Evolutionary conservation across 2,888 invertebrate species (phyloP), one percentile per base, ranked within the genome.

Genomic region (Ichneumon xanthorius): DNA sequence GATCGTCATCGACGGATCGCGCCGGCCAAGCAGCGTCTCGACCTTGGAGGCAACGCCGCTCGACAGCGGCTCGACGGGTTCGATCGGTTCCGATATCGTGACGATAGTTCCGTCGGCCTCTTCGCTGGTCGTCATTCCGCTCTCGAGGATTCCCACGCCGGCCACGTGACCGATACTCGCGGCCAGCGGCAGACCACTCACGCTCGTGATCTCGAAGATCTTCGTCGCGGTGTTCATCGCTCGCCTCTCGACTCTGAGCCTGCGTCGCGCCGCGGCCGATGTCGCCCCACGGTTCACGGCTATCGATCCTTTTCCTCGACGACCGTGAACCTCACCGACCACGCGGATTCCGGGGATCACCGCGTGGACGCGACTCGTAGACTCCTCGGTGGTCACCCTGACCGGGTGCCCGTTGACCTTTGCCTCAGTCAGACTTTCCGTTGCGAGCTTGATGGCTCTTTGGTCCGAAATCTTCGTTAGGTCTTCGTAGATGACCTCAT

Each of bases 111-210:
- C 80, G 4, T 45, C 58, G 45, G 71, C 65, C 45, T 82, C 40
- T 5, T 19, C 89, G 84, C 65, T 71, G 19, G 76, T 40, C 61
- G 45, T 67, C n/a, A 22, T 76, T 68, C 89, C 87, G 5, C 88
- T 88, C 73, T 92, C 92, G 6, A 93, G 78, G 33, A 93, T 93
- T 14, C 93, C 93, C 3, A 93, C 93, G 0, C 92, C 92, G 2
- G 90, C 75, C 4, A 93, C 91, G 68, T 93, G 91, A 53, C 91
- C 91, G 45, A 94, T 86, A 33, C 84, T 89, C 0, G 93, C 93
- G 16, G 90, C 92, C 58, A 92, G 72, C 0, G 93, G 93, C 14
- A 84, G 71, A 55, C 78, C 80, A 78, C 90, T 87, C 37, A 94
- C 87, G 16, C 89, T 92, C 3, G 87, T 92, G 73, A 94, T 92